Evolutionary conservation across 1,140 invertebrate genomes (phyloP).

Genomic region (Eupristina koningsbergeri): DNA sequence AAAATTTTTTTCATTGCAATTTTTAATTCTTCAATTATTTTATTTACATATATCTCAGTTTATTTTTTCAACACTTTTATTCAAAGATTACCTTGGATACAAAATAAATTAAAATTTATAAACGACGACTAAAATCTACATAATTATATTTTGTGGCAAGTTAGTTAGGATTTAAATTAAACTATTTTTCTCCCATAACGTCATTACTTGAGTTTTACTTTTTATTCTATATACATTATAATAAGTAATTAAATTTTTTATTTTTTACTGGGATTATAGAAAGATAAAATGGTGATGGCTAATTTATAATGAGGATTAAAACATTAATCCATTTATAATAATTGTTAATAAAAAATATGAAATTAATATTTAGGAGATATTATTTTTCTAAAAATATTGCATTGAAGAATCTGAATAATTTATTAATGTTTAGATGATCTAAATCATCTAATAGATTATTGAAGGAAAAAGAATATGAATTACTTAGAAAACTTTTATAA

Average conservation of each 20-base stretch:
- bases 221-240: background rate
- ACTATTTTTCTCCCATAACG: background rate
- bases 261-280: background rate
- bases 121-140: background rate
- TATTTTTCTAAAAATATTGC: too few species aligned
- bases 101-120: background rate
- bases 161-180: background rate
- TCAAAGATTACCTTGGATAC: background rate
- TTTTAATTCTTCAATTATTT: background rate
- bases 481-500: too few species aligned
- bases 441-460: too few species aligned
- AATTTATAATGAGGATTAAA: constrained; percentile 11
- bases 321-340: background rate
- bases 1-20: background rate
- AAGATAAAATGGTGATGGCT: background rate
- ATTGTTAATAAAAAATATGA: background rate
- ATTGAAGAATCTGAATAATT: too few species aligned
- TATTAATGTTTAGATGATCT: too few species aligned
- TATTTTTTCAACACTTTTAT: background rate
- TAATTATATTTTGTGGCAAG: background rate
- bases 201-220: constrained; percentile 14
- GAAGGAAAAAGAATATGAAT: too few species aligned
- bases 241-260: constrained; percentile 15
- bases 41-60: background rate
- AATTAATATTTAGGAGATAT: too few species aligned